Evolutionary conservation across 1,140 invertebrate species (phyloP), one percentile per base, ranked within the genome.

Genomic region (Platyura marginata): DNA sequence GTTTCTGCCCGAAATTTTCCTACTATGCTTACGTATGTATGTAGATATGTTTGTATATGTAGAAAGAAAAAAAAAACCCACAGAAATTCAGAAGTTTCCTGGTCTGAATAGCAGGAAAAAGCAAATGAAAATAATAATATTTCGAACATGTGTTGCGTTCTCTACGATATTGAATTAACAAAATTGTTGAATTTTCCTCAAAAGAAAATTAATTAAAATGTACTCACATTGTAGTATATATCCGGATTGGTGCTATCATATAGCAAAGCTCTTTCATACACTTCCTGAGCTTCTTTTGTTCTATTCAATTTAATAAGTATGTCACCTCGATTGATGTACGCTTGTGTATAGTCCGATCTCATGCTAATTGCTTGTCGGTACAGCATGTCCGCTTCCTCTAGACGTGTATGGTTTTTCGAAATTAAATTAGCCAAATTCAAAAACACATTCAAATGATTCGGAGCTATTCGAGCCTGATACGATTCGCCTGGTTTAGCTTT

Each of bases 271-370:
- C 82, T 72, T 57, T 94, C 87, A 56, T 96, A 98, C 19, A 94
- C 88, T 57, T 92, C 81, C 60, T 91, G 83, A 0, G 93, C 93
- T 63, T 96, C 91, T 54, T 89, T 81, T 3, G 88, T 92, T 46
- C 89, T 77, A 65, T 93, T 93, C 52, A 96, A 68, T 67, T 94
- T 95, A 54, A 97, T 86, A 35, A 95, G 71, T 58, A 97, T 86
- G 65, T 96, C 92, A 0, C 91, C 92, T 40, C 91, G 74, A 65
- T 96, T 96, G 48, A 96, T 96, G 55, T 96, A 96, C 4, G 92
- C 93, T 61, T 96, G 85, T 0, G 91, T 91, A 61, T 95, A 97
- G 68, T 97, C 93, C 11, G 90, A 80, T 48, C 92, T 69, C 93
- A 97, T 97, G 52, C 87, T 91, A 45, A 96, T 95, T 0, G 92